These are phyloP conservation scores for Cryptoprocta ferox DNA, from an alignment of 2,797 vertebrate genomes.

Conservation along the genomic window DNA sequence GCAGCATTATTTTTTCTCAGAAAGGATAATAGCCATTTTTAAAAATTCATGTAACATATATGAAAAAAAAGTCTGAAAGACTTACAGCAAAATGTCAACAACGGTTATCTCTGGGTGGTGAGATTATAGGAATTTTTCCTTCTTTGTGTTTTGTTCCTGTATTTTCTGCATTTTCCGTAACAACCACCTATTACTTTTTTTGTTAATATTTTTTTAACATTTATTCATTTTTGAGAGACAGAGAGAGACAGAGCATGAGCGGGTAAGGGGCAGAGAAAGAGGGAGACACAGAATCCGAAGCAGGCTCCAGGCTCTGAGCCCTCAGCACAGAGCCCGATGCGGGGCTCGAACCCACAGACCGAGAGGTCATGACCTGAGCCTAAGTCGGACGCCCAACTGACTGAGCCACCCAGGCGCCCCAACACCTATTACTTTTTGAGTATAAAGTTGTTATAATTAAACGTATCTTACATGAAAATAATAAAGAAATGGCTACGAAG, in stretches of 20 bases:
- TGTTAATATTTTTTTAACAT: no score
- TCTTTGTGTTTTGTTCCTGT: not conserved
- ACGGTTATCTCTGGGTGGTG: not conserved
- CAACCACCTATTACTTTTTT: not conserved
- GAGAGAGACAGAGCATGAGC: no score
- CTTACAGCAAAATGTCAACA: not conserved
- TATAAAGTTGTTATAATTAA: conserved; percentile 5
- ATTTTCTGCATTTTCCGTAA: conserved; percentile 3
- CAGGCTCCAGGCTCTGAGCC: no score
- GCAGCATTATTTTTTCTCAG: conserved; percentile 17
- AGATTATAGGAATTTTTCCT: not conserved
- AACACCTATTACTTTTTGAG: not conserved
- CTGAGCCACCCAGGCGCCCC: no score
- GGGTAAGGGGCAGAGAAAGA: no score
- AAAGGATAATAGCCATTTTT: not conserved
- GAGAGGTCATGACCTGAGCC: no score
- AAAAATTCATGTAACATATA: not conserved
- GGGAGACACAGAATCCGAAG: no score
- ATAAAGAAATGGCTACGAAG: not conserved
- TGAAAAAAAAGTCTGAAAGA: not conserved
- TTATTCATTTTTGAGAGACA: no score
- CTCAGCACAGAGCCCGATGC: no score
- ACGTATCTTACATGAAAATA: not conserved
- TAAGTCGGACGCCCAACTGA: no score
- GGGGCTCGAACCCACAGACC: no score